Conservation (phyloP, 1,140 invertebrate species). For the Nymphalis io region DNA sequence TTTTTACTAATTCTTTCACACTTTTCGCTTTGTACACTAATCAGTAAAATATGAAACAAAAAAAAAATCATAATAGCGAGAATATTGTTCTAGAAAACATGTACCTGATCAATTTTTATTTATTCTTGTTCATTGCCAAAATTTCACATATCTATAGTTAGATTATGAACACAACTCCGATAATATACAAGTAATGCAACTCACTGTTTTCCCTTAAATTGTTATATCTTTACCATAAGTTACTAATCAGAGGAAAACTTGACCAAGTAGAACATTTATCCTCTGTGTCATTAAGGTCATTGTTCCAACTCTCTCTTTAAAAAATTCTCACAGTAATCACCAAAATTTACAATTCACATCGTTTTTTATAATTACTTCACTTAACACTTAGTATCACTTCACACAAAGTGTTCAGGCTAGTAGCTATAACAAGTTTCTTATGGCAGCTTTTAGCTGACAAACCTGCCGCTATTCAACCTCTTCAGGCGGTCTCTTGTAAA, state of each 20-base stretch:
- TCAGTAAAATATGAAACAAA: neutral
- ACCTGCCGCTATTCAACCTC: conserved; percentile 75
- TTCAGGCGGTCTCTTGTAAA: conserved; percentile 82
- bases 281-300: too few species aligned
- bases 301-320: too few species aligned
- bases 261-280: too few species aligned
- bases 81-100: neutral
- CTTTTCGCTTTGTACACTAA: neutral
- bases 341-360: too few species aligned
- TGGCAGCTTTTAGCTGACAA: conserved; percentile 35
- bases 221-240: neutral
- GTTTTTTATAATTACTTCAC: neutral
- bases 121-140: conserved; percentile 2
- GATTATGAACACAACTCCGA: neutral
- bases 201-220: neutral
- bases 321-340: too few species aligned
- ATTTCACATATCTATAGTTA: neutral
- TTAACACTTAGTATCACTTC: conserved; percentile 7
- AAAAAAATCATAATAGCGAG: neutral
- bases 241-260: neutral
- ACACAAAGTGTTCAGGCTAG: neutral
- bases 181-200: neutral
- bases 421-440: conserved; percentile 29
- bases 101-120: neutral
- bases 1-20: too few species aligned